Base-by-base conservation (phyloP, 2,113 vertebrate genomes). In the Tauraco erythrolophus region DNA sequence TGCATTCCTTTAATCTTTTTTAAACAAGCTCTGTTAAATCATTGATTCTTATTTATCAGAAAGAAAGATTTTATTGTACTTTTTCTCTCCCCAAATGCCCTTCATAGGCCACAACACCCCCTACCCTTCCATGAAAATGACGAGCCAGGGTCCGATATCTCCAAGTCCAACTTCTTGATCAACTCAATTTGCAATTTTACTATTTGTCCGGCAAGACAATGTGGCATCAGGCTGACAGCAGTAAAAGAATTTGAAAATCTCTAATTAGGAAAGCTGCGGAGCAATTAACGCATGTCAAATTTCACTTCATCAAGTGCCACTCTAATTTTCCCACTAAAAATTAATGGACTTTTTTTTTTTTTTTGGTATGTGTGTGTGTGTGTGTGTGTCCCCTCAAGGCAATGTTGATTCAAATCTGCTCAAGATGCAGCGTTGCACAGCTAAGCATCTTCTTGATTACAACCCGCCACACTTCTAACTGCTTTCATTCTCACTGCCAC, bases 281-380 rank as follows among this genome's bases (percentile, higher is more conserved):
- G 98, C 99, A 99, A 99, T 99, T 99, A 99, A 99, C 98, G 98
- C 98, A 98, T 98, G 99, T 99, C 99, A 99, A 98, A 99, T 98
- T 99, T 99, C 98, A 99, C 99, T 98, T 99, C 99, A 98, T 99
- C 99, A 99, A 99, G 99, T 99, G 99, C 98, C 99, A 99, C 98
- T 99, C 99, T 99, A 98, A 98, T 99, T 99, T 99, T 99, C 98
- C 98, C 98, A 98, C 98, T 98, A 98, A 99, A 99, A 98, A 99
- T 98, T 98, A 98, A 98, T 98, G 98, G 98, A 98, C 97, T 98
- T 96, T 91, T 94, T 90, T 85, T 89, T 62, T 43, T 4, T 45
- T 51, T 46, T 4, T 39, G 3, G n/a, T n/a, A n/a, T 89, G 71
- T 70, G 54, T 90, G 91, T 85, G 95, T 75, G 98, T 90, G 83